These are phyloP conservation scores for Pseudanteris insignis DNA, from an alignment of 2,888 invertebrate species.

Conservation along the genomic window DNA sequence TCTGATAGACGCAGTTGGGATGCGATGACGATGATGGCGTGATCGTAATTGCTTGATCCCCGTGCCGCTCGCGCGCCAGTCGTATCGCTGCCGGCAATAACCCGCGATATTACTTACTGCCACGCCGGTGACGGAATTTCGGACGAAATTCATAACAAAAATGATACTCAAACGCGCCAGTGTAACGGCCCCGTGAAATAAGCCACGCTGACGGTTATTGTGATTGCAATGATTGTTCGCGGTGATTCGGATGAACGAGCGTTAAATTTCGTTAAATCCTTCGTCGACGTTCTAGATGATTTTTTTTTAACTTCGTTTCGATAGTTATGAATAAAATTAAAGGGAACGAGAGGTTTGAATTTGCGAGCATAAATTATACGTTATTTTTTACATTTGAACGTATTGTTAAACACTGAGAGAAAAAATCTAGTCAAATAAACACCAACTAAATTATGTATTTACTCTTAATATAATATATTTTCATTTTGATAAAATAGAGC, in stretches of 20 bases:
- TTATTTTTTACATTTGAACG: too few species aligned
- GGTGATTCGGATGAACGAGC: conserved; percentile 1
- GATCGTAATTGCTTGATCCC: conserved; percentile 54
- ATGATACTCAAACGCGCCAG: conserved; percentile 32
- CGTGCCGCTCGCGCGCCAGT: conserved; percentile 17
- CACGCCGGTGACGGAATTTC: conserved; percentile 30
- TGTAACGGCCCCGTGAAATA: conserved; percentile 34
- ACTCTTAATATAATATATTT: too few species aligned
- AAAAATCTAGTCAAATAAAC: too few species aligned
- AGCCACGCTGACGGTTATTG: conserved; percentile 36
- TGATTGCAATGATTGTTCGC: conserved; percentile 36
- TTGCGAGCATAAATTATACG: too few species aligned
- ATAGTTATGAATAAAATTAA: too few species aligned
- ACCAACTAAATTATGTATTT: too few species aligned
- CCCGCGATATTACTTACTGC: conserved; percentile 40
- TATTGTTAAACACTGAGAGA: too few species aligned
- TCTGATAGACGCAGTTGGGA: conserved; percentile 52
- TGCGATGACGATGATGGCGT: conserved; percentile 57
- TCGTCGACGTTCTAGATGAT: conserved; percentile 15
- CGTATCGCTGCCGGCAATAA: conserved; percentile 28
- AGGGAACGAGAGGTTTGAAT: too few species aligned
- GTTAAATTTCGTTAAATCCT: not conserved
- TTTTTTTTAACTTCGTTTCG: too few species aligned
- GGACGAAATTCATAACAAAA: conserved; percentile 13
- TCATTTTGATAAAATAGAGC: too few species aligned